Conservation (phyloP, 2,797 vertebrate species). For the Varecia variegata region DNA sequence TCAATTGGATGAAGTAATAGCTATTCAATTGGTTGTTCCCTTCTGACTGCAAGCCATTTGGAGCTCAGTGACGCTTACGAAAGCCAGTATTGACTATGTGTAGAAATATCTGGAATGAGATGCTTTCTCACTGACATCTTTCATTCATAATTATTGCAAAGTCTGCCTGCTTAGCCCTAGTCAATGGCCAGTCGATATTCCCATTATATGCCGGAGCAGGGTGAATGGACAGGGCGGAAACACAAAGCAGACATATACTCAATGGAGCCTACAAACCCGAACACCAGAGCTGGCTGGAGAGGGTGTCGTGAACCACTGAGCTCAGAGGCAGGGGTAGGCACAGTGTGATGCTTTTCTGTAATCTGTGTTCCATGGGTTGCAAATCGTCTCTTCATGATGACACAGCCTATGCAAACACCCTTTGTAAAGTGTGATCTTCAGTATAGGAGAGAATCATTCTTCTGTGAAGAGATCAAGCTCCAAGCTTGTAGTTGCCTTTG, state of each 20-base stretch:
- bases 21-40: slow-evolving; percentile 62
- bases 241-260: background rate
- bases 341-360: background rate
- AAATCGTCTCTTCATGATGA: background rate
- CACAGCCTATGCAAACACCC: accelerated
- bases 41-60: slow-evolving; percentile 51
- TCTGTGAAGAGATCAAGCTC: background rate
- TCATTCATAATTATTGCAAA: slow-evolving; percentile 74
- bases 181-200: slow-evolving; percentile 69
- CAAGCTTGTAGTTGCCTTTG: background rate
- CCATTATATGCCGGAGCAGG: slow-evolving; percentile 38
- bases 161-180: background rate
- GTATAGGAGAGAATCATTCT: background rate
- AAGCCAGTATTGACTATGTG: slow-evolving; percentile 64
- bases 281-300: background rate
- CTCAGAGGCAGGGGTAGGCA: background rate
- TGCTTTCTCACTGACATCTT: slow-evolving; percentile 58
- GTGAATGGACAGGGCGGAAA: slow-evolving; percentile 40
- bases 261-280: background rate
- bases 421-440: background rate
- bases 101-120: slow-evolving; percentile 70
- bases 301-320: background rate
- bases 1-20: slow-evolving; percentile 63
- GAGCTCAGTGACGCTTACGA: slow-evolving; percentile 59
- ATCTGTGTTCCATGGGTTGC: background rate